Evolutionary conservation across 2,797 vertebrate genomes (phyloP).

Genomic region (Megalops cyprinoides): DNA sequence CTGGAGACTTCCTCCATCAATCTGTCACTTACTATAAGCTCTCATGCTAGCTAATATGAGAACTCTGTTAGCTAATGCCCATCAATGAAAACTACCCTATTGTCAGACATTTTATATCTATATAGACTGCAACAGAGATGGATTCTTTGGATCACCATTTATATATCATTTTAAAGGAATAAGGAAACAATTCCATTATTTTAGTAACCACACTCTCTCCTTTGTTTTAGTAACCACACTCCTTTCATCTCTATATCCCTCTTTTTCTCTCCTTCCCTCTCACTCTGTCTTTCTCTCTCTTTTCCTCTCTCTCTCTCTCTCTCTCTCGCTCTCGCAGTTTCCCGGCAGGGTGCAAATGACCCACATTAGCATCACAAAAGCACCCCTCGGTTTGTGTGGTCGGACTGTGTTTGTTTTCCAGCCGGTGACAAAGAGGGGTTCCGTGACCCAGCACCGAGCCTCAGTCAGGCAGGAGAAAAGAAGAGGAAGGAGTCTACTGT

Average conservation of each 20-base stretch:
- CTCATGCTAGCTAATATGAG: too few species aligned
- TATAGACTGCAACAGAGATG: too few species aligned
- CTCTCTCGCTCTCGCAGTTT: too few species aligned
- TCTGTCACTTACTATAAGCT: too few species aligned
- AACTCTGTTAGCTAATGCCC: too few species aligned
- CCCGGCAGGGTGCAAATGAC: constrained; percentile 27
- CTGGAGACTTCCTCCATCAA: too few species aligned
- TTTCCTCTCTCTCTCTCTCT: background rate
- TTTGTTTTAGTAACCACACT: background rate
- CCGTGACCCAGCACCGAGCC: background rate
- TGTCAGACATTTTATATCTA: too few species aligned
- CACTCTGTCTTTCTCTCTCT: background rate
- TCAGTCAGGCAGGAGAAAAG: constrained; percentile 9
- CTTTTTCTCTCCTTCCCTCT: background rate
- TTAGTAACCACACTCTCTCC: background rate
- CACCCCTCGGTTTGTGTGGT: background rate
- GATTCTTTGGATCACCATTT: too few species aligned
- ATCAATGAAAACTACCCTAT: too few species aligned
- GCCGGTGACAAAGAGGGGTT: constrained; percentile 13
- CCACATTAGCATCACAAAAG: constrained; percentile 32
- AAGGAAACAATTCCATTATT: background rate
- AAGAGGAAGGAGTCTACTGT: constrained; percentile 19
- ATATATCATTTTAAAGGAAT: background rate
- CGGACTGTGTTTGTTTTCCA: constrained; percentile 28
- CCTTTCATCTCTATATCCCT: background rate